These are phyloP conservation scores for Tiphia femorata DNA, from an alignment of 2,888 invertebrate species.

Conservation along the genomic window DNA sequence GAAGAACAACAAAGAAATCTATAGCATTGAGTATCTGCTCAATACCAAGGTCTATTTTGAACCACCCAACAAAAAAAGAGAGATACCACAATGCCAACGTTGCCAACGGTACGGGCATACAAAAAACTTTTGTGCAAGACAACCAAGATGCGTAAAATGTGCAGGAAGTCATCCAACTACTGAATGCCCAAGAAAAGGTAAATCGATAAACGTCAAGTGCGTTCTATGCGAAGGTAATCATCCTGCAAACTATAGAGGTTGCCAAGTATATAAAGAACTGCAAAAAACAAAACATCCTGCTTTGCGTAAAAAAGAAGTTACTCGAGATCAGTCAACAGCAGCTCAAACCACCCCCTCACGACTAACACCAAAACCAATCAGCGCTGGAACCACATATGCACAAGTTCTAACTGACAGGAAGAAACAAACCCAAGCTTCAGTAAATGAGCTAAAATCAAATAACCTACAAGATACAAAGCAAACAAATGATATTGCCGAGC, in stretches of 20 bases:
- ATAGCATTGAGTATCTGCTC: conserved; percentile 23
- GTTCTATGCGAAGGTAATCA: conserved; percentile 34
- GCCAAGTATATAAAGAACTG: conserved; percentile 23
- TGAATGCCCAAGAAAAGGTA: conserved; percentile 54
- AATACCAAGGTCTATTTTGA: conserved; percentile 59
- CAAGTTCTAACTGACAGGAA: too few relatives aligned
- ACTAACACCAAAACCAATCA: too few relatives aligned
- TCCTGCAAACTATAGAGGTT: conserved; percentile 44
- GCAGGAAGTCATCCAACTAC: conserved; percentile 63
- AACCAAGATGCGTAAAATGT: conserved; percentile 68
- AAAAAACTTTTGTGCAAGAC: conserved; percentile 65
- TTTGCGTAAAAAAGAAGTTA: not conserved
- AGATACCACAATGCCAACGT: conserved; percentile 63
- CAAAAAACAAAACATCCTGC: conserved; percentile 15
- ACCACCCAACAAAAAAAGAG: conserved; percentile 56
- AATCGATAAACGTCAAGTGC: conserved; percentile 29
- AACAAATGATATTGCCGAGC: not conserved
- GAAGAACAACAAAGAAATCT: conserved; percentile 39
- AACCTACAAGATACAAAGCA: not conserved
- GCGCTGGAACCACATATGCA: too few relatives aligned
- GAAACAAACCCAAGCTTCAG: too few relatives aligned
- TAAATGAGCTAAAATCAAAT: not conserved
- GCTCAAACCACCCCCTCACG: too few relatives aligned
- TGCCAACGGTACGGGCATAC: conserved; percentile 70
- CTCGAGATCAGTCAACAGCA: too few relatives aligned